Percentiles rank a stretch among this genome's conserved stretches.
These are phyloP conservation scores for Linurgus olivaceus DNA, from an alignment of 2,797 vertebrate genomes.

Conservation along the genomic window DNA sequence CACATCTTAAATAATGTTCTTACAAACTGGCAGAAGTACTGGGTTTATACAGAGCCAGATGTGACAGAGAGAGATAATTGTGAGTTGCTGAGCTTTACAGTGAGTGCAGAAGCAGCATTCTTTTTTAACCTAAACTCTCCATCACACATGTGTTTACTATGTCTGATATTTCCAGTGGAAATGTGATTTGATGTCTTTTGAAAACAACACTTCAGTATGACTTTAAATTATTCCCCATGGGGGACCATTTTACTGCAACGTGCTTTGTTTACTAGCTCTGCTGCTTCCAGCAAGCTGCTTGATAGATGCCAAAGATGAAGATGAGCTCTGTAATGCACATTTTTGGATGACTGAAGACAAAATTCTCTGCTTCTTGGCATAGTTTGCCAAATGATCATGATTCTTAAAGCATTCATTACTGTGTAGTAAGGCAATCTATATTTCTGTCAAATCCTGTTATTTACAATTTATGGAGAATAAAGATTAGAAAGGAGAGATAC, in stretches of 20 bases:
- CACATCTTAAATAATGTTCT: background rate
- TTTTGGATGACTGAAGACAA: slow-evolving; percentile 38
- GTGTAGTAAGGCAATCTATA: slow-evolving; percentile 19
- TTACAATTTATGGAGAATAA: slow-evolving; percentile 54
- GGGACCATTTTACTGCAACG: slow-evolving; percentile 22
- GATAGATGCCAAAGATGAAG: slow-evolving; percentile 41
- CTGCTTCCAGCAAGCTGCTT: slow-evolving; percentile 26
- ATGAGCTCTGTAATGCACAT: background rate
- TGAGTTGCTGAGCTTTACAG: background rate
- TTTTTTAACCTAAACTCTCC: slow-evolving; percentile 8
- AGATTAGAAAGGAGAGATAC: slow-evolving; percentile 26
- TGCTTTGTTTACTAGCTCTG: slow-evolving; percentile 42
- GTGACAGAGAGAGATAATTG: background rate
- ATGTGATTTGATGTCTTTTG: slow-evolving; percentile 21
- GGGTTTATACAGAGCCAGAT: background rate
- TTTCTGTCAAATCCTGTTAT: slow-evolving; percentile 53
- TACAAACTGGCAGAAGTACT: background rate
- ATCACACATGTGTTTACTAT: background rate
- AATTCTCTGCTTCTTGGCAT: slow-evolving; percentile 1
- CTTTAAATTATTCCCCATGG: slow-evolving; percentile 41
- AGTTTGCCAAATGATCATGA: slow-evolving; percentile 33
- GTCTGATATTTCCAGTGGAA: slow-evolving; percentile 2
- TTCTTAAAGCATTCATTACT: slow-evolving; percentile 38
- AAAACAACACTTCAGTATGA: slow-evolving; percentile 34
- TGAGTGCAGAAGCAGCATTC: background rate